These are phyloP conservation scores for Lontra canadensis DNA, from an alignment of 2,113 vertebrate genomes.

Conservation along the genomic window DNA sequence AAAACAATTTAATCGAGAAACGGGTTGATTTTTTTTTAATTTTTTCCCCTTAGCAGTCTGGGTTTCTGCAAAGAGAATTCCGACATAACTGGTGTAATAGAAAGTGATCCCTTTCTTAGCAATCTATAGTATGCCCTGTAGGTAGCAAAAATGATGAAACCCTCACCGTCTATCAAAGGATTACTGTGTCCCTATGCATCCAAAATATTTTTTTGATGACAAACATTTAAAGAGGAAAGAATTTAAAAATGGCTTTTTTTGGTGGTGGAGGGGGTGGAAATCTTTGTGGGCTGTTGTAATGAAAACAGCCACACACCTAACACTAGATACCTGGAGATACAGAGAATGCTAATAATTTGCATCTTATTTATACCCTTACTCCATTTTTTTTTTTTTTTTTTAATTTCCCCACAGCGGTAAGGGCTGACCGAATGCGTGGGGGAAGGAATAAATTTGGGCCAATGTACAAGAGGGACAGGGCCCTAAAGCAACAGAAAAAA, in stretches of 20 bases:
- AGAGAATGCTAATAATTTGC: not conserved
- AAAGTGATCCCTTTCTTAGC: not conserved
- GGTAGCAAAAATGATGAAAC: slow-evolving; percentile 33
- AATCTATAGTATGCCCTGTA: not conserved
- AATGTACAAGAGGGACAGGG: slow-evolving; percentile 99
- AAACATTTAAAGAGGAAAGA: slow-evolving; percentile 52
- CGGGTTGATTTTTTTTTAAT: not conserved
- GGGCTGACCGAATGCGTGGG: slow-evolving; percentile 97
- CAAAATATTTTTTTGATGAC: slow-evolving; percentile 53
- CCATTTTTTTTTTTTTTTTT: not conserved
- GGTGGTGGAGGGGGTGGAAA: not conserved
- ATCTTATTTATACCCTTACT: not conserved
- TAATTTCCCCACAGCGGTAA: slow-evolving; percentile 87
- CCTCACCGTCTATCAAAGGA: not conserved
- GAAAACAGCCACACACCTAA: not conserved
- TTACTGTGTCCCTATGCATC: slow-evolving; percentile 42
- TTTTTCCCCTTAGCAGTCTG: not conserved
- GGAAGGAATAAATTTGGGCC: slow-evolving; percentile 99
- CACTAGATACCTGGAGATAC: not conserved
- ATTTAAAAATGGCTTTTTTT: slow-evolving; percentile 43
- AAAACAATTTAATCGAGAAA: not conserved
- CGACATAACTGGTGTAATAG: not conserved
- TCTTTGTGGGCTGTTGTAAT: not conserved
- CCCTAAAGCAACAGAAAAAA: slow-evolving; percentile 98
- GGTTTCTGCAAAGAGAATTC: not conserved